Percentiles rank a stretch among this genome's conserved stretches.
These are phyloP conservation scores for Catamblyrhynchus diadema DNA, from an alignment of 2,797 vertebrate genomes.

Conservation along the genomic window DNA sequence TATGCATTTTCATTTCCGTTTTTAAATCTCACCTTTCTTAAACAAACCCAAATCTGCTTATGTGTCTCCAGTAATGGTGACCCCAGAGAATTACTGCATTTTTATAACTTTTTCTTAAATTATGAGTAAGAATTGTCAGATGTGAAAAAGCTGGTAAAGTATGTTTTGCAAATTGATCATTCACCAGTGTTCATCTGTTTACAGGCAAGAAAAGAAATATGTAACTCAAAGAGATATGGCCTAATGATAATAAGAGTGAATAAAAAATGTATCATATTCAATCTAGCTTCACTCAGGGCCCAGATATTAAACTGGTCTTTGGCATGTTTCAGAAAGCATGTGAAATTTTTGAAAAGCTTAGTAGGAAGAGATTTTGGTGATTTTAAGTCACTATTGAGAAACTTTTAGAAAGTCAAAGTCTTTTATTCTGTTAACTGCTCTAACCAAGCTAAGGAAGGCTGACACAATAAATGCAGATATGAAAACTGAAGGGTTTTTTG, in stretches of 20 bases:
- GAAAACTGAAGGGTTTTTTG: neutral
- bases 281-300: neutral
- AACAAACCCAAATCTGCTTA: conserved; percentile 18
- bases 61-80: neutral
- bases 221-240: neutral
- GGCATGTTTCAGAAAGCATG: neutral
- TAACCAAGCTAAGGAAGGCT: neutral
- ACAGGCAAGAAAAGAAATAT: neutral
- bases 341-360: neutral
- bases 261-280: neutral
- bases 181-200: neutral
- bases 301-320: conserved; percentile 1
- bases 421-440: neutral
- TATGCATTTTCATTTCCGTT: neutral
- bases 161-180: conserved; percentile 25
- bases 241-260: neutral
- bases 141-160: conserved; percentile 38
- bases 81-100: conserved; percentile 23
- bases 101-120: conserved; percentile 38
- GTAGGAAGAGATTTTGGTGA: neutral
- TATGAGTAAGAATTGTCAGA: conserved; percentile 48
- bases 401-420: neutral
- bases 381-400: neutral
- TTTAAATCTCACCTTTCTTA: neutral
- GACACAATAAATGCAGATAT: neutral